Percentiles rank a stretch among this genome's conserved stretches.
Conservation (phyloP, 2,797 vertebrate species). For the Pipistrellus pipistrellus region DNA sequence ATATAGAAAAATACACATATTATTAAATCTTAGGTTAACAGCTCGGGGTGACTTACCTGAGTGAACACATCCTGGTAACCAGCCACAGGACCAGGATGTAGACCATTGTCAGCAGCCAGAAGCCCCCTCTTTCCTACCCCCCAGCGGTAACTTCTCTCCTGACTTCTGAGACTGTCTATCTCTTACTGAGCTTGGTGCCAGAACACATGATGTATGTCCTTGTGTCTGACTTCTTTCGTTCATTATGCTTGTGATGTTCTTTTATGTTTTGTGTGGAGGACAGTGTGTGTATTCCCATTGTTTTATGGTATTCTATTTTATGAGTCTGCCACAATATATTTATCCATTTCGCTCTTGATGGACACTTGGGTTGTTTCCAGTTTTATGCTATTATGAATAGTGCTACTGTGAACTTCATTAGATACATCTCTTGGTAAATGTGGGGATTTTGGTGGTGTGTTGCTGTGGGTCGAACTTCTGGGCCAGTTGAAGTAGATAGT, state of each 20-base stretch:
- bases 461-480: not conserved
- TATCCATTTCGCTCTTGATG: constrained; percentile 7
- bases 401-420: not conserved
- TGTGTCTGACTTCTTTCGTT: not conserved
- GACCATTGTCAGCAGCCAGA: not conserved
- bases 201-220: not conserved
- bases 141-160: not conserved
- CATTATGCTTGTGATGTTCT: not conserved
- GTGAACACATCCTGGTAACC: not conserved
- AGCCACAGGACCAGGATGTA: not conserved
- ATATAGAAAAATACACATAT: not conserved
- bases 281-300: not conserved
- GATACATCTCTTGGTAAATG: not conserved
- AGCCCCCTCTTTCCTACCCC: not conserved
- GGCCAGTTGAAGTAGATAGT: not conserved
- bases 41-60: not conserved
- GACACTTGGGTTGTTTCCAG: not conserved
- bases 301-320: not conserved
- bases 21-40: not conserved
- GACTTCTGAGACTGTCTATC: not conserved
- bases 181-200: not conserved
- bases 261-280: not conserved
- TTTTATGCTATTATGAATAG: not conserved
- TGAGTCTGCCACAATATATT: not conserved
- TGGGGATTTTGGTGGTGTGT: constrained; percentile 5